Evolutionary conservation across 2,113 vertebrate genomes (phyloP), one percentile per base, ranked within the genome.

Genomic region (Gambusia affinis): DNA sequence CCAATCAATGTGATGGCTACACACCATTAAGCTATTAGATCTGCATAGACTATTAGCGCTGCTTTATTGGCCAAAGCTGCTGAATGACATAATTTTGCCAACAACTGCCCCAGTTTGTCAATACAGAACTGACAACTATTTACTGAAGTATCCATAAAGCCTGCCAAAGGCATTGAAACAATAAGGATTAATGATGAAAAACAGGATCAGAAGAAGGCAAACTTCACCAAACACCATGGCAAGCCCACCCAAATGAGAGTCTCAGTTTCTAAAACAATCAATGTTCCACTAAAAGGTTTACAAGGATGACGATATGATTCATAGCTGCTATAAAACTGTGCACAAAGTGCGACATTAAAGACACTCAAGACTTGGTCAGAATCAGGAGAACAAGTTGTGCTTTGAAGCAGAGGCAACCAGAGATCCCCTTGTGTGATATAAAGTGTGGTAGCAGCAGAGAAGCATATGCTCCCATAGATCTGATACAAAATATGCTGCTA

Each of bases 21-120:
- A 24, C 51, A 79, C 70, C 75, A 89, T 85, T 85, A 84, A 69
- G 85, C 78, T 67, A 82, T 88, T 86, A 85, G 72, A 75, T 73
- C 60, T 57, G 42, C 42, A 83, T 29, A 79, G 51, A 78, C 75
- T 57, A 81, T 80, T 87, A 84, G 75, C 77, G 75, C 71, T 11
- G 19, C 22, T 62, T 60, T 73, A 79, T 76, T 80, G 76, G 76
- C 39, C 71, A 76, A 75, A 67, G 80, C 73, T 82, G 67, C 68
- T 80, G 60, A 57, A 73, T 62, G 39, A 79, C 82, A 86, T 75
- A 70, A 81, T 78, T 72, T 64, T 44, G 60, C 61, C 39, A 69
- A 60, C 81, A 83, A 64, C 70, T 82, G 51, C 7, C 57, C 35
- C 65, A 42, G 85, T 80, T 64, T n/a, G 28, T 76, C 63, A 67